Percentiles rank a stretch among this genome's conserved stretches.
Conservation (phyloP, 37 sponge, comb jelly and placozoan species). For the Aplysina aerophoba region DNA sequence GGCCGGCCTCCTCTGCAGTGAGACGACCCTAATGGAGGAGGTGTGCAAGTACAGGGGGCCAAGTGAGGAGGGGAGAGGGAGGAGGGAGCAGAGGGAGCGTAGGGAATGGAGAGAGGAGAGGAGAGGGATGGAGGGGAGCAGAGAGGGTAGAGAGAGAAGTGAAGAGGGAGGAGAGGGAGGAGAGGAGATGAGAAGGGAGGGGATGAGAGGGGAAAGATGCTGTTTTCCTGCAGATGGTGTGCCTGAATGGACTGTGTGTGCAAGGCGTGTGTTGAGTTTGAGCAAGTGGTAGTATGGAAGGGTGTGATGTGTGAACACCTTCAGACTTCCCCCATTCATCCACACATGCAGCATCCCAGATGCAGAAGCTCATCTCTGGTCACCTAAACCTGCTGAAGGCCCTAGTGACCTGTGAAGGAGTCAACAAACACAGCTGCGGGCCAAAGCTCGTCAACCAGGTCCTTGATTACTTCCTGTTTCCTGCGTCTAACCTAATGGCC, state of each 20-base stretch:
- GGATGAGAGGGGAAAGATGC: too few relatives aligned
- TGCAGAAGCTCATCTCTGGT: conserved; percentile 80
- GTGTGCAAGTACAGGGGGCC: background rate
- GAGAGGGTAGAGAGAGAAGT: too few relatives aligned
- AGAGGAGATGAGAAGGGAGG: too few relatives aligned
- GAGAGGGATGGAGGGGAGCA: too few relatives aligned
- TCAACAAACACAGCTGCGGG: conserved; percentile 71
- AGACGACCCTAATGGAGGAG: conserved; percentile 42
- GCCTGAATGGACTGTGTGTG: too few relatives aligned
- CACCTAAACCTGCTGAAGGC: conserved; percentile 79
- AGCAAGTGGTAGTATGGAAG: too few relatives aligned
- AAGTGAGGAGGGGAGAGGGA: background rate
- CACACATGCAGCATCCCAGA: conserved; percentile 1
- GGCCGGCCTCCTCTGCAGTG: conserved; percentile 53
- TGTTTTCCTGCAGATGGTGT: too few relatives aligned
- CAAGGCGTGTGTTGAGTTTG: too few relatives aligned
- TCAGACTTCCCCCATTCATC: too few relatives aligned
- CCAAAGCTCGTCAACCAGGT: conserved; percentile 56
- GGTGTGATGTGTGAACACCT: too few relatives aligned
- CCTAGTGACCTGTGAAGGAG: conserved; percentile 75
- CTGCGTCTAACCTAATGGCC: conserved; percentile 78
- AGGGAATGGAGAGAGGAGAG: too few relatives aligned
- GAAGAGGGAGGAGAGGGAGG: too few relatives aligned
- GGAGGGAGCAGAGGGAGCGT: background rate
- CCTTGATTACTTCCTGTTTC: conserved; percentile 83